Evolutionary conservation across 2,113 vertebrate genomes (phyloP).

Genomic region (Cathartes aura): DNA sequence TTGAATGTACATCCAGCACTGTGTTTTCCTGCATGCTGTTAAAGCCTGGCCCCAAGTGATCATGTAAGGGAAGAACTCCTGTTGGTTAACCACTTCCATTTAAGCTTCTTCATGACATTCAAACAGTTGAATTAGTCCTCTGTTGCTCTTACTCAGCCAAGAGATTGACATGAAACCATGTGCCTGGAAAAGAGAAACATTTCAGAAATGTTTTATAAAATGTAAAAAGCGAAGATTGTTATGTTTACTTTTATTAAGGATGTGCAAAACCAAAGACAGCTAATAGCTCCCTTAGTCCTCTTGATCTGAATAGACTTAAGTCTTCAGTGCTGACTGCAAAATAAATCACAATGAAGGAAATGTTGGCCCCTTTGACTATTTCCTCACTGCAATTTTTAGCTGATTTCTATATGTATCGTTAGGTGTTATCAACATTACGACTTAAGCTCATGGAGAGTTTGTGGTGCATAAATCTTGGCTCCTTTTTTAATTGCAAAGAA

Average conservation of each 20-base stretch:
- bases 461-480: constrained; percentile 20
- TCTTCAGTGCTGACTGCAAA: background rate
- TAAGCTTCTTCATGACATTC: background rate
- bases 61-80: background rate
- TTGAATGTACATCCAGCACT: background rate
- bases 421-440: background rate
- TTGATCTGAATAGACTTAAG: background rate
- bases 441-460: constrained; percentile 3
- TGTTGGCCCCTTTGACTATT: background rate
- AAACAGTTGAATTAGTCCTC: background rate
- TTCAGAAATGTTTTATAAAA: background rate
- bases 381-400: background rate
- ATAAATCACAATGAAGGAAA: background rate
- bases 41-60: background rate
- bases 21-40: background rate
- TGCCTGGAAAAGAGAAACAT: background rate
- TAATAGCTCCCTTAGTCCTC: background rate
- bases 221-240: background rate
- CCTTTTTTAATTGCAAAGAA: constrained; percentile 58
- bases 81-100: background rate
- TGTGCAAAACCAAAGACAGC: background rate
- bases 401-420: background rate
- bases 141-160: background rate
- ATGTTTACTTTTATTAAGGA: background rate
- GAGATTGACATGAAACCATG: background rate